Conservation (phyloP, 2,888 invertebrate genomes). For the Plebejus anna region DNA sequence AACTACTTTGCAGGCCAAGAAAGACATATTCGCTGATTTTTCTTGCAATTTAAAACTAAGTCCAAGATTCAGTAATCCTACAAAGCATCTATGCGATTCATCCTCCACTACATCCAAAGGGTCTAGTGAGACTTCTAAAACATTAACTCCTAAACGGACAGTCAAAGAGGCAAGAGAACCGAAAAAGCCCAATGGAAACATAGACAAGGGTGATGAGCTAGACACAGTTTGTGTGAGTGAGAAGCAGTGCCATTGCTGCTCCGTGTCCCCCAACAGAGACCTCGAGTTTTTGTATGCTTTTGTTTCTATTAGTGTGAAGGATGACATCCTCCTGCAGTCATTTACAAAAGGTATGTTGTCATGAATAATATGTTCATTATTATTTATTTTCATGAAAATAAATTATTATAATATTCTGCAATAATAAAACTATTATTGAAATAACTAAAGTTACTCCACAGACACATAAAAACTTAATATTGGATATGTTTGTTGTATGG, state of each 20-base stretch:
- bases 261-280: slow-evolving; percentile 41
- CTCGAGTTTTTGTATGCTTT: slow-evolving; percentile 68
- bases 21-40: slow-evolving; percentile 62
- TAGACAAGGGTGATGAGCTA: slow-evolving; percentile 4
- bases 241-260: slow-evolving; percentile 51
- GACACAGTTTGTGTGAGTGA: neutral
- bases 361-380: no score
- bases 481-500: no score
- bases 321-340: slow-evolving; percentile 59
- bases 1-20: slow-evolving; percentile 59
- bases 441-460: no score
- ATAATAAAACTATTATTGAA: no score
- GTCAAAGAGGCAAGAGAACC: neutral
- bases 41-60: slow-evolving; percentile 49
- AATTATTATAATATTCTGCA: neutral
- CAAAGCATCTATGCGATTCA: slow-evolving; percentile 51
- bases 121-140: slow-evolving; percentile 34
- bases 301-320: slow-evolving; percentile 63
- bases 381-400: neutral
- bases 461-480: no score
- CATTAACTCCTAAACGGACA: neutral
- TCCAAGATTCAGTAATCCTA: slow-evolving; percentile 39
- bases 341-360: slow-evolving; percentile 61
- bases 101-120: slow-evolving; percentile 39
- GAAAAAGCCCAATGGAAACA: neutral